phyloP scores from a whole-genome alignment of 2,797 vertebrate genomes.

The Hylomyscus alleni region DNA sequence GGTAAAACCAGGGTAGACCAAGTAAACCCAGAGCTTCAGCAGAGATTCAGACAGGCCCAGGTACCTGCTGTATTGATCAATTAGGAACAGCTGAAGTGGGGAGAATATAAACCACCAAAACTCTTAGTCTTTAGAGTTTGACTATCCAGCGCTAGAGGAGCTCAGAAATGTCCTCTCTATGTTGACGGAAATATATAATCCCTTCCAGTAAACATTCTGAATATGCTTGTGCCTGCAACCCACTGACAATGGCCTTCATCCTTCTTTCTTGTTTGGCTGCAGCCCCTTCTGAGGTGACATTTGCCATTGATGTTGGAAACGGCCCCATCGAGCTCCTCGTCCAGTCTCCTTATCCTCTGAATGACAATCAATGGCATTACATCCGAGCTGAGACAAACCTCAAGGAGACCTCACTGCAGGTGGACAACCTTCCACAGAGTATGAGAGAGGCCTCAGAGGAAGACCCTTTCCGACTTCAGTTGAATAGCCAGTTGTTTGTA shows the following conservation, averaged over 20 bases:
- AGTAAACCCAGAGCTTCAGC: neutral
- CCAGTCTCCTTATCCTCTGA: constrained; percentile 89
- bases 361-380: constrained; percentile 96
- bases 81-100: neutral
- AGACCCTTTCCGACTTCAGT: constrained; percentile 94
- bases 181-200: neutral
- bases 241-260: neutral
- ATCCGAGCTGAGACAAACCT: constrained; percentile 94
- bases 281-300: constrained; percentile 93
- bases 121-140: neutral
- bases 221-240: neutral
- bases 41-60: no score
- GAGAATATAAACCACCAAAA: neutral
- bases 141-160: neutral
- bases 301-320: constrained; percentile 95
- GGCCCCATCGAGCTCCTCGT: constrained; percentile 91
- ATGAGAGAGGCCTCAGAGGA: constrained; percentile 91
- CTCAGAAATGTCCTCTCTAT: neutral
- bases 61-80: neutral
- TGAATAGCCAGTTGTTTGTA: constrained; percentile 96
- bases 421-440: constrained; percentile 94
- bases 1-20: neutral
- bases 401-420: constrained; percentile 94
- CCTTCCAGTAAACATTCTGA: neutral
- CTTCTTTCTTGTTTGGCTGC: constrained; percentile 67